These are phyloP conservation scores for roundworm (Caenorhabditis elegans) DNA, from an alignment of 1,140 invertebrate genomes.

Conservation along the genomic window DNA sequence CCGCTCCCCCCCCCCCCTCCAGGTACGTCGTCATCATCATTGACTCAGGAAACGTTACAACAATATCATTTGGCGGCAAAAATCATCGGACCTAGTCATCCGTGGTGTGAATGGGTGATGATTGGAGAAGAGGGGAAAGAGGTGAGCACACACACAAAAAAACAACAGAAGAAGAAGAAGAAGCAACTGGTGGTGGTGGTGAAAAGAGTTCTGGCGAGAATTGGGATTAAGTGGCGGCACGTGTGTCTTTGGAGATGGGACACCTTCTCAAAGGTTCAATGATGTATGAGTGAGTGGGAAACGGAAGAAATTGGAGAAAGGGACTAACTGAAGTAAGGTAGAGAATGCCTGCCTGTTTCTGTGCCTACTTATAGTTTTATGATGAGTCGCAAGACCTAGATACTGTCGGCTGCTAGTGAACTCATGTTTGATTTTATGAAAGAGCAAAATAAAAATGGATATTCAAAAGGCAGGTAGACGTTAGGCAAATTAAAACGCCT, in stretches of 20 bases:
- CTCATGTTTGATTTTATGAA: too few species aligned
- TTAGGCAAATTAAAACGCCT: too few species aligned
- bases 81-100: background rate
- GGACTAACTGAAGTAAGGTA: background rate
- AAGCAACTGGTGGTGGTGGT: background rate
- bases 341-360: too few species aligned
- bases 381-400: too few species aligned
- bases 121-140: background rate
- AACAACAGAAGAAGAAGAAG: constrained; percentile 5
- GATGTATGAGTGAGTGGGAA: too few species aligned
- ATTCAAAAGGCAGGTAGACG: too few species aligned
- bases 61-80: constrained; percentile 31
- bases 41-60: constrained; percentile 31
- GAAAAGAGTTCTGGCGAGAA: background rate
- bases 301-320: background rate
- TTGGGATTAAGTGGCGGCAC: background rate
- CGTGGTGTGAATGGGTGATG: constrained; percentile 1
- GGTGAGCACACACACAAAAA: constrained; percentile 8
- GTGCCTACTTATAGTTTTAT: too few species aligned
- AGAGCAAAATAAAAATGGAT: too few species aligned
- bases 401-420: too few species aligned
- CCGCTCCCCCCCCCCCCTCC: background rate
- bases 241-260: background rate
- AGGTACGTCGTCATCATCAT: background rate
- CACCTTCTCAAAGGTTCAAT: background rate